Evolutionary conservation across 2,888 invertebrate genomes (phyloP).

Genomic region (Parnassius smintheus): DNA sequence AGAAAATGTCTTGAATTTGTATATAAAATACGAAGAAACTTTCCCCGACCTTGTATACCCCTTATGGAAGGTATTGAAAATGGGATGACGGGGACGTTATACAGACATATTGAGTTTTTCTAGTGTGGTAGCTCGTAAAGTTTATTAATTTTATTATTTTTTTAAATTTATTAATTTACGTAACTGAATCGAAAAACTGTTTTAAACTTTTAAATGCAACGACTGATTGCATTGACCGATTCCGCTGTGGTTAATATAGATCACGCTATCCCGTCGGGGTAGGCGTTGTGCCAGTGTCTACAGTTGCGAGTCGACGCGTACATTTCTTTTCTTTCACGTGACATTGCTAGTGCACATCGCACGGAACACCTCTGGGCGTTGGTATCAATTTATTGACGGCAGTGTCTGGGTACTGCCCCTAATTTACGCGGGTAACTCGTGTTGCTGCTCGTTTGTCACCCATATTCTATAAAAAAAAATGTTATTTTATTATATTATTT

Average conservation of each 20-base stretch:
- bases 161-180: neutral
- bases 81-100: too few relatives aligned
- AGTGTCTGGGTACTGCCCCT: neutral
- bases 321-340: constrained; percentile 13
- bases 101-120: too few relatives aligned
- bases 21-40: too few relatives aligned
- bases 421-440: neutral
- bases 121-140: too few relatives aligned
- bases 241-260: constrained; percentile 13
- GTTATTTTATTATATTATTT: too few relatives aligned
- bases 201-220: constrained; percentile 20
- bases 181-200: constrained; percentile 7
- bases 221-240: constrained; percentile 6
- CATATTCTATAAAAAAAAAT: too few relatives aligned
- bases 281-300: constrained; percentile 5
- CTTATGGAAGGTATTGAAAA: too few relatives aligned
- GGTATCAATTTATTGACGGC: neutral
- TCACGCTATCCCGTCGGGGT: constrained; percentile 26
- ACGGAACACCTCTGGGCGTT: neutral
- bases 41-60: too few relatives aligned
- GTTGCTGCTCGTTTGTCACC: too few relatives aligned
- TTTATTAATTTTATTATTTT: too few relatives aligned
- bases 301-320: constrained; percentile 9
- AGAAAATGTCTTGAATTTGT: too few relatives aligned
- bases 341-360: constrained; percentile 7